These are phyloP conservation scores for Picus viridis DNA, from an alignment of 2,797 vertebrate species.

Conservation along the genomic window DNA sequence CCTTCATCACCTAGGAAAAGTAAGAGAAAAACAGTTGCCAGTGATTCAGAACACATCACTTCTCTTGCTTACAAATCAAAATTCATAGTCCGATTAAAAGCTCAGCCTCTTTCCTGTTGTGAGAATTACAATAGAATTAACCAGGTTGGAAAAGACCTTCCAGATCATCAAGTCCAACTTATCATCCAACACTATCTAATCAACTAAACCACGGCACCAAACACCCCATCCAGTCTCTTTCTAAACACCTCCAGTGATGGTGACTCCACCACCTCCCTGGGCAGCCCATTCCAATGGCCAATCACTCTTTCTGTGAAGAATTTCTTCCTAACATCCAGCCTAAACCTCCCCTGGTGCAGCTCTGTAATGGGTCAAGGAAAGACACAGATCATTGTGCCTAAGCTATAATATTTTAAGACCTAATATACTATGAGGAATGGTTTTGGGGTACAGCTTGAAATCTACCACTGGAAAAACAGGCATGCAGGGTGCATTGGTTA, in stretches of 20 bases:
- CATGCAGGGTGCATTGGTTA: neutral
- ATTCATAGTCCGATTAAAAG: slow-evolving; percentile 36
- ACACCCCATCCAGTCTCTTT: too few relatives aligned
- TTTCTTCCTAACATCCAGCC: too few relatives aligned
- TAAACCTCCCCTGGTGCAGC: too few relatives aligned
- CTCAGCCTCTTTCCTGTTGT: neutral
- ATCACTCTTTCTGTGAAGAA: too few relatives aligned
- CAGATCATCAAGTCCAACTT: too few relatives aligned
- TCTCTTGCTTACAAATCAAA: neutral
- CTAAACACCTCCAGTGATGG: too few relatives aligned
- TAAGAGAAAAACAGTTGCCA: neutral
- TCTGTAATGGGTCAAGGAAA: neutral
- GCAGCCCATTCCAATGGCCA: too few relatives aligned
- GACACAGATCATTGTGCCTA: neutral
- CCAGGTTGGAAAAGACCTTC: too few relatives aligned
- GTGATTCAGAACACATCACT: neutral
- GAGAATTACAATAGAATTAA: neutral
- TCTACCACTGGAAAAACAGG: neutral
- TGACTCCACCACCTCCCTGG: too few relatives aligned
- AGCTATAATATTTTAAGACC: neutral
- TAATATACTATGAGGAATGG: slow-evolving; percentile 15
- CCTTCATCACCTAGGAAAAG: slow-evolving; percentile 75
- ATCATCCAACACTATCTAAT: too few relatives aligned
- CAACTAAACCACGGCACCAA: too few relatives aligned
- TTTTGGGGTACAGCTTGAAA: neutral